Conservation (phyloP, 2,888 invertebrate species). For the Chalcis sispes region DNA sequence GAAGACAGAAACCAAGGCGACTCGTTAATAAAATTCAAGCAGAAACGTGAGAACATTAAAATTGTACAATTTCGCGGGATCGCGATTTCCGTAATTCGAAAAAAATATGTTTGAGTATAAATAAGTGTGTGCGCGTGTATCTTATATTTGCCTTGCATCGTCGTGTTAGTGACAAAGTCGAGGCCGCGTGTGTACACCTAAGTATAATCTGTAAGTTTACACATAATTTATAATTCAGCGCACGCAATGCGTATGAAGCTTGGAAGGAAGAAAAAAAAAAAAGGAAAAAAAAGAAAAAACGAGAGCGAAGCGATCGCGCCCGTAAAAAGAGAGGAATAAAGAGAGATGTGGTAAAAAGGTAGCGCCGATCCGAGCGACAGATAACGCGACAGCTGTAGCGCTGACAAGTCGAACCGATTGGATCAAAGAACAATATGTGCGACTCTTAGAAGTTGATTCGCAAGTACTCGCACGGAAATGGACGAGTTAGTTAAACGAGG, state of each 20-base stretch:
- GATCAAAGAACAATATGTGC: no score
- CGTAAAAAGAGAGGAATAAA: conserved; percentile 37
- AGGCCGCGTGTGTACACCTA: conserved; percentile 21
- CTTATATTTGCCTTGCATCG: conserved; percentile 9
- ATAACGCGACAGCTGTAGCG: conserved; percentile 9
- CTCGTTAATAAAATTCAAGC: no score
- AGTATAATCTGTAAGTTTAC: neutral
- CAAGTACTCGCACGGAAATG: conserved; percentile 60
- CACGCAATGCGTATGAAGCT: neutral
- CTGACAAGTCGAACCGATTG: neutral
- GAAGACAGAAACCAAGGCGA: no score
- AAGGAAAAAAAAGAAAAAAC: conserved; percentile 27
- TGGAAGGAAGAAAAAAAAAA: neutral
- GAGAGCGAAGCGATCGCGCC: conserved; percentile 14
- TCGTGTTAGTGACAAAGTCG: conserved; percentile 39
- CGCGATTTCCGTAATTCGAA: no score
- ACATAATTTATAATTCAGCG: conserved; percentile 32
- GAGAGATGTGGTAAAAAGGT: neutral
- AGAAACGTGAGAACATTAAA: no score
- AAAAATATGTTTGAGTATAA: no score
- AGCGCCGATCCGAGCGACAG: conserved; percentile 26
- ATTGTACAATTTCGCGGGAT: no score
- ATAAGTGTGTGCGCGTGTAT: neutral
- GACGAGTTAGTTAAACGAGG: conserved; percentile 72
- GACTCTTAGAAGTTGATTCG: neutral